phyloP scores from a whole-genome alignment of 2,113 vertebrate genomes.

The Trematomus loennbergii region DNA sequence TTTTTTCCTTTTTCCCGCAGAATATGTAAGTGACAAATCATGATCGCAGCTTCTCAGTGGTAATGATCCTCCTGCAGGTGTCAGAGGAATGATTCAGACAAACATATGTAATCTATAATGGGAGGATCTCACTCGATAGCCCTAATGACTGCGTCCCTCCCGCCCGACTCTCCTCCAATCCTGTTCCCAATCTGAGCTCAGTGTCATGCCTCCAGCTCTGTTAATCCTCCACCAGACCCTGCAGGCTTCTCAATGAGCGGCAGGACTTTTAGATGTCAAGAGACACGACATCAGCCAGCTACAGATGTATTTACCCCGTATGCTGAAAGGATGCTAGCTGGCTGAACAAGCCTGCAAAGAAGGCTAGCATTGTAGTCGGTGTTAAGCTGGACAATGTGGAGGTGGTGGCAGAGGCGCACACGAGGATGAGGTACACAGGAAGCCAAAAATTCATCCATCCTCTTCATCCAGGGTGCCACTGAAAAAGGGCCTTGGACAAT shows the following conservation, averaged over 20 bases:
- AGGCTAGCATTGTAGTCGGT: no score
- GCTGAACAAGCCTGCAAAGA: no score
- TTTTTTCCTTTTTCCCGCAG: no score
- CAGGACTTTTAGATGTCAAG: conserved; percentile 23
- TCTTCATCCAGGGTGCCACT: no score
- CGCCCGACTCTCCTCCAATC: conserved; percentile 1
- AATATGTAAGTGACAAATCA: conserved; percentile 16
- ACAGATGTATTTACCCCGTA: no score
- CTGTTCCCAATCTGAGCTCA: conserved; percentile 27
- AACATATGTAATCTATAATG: conserved; percentile 44
- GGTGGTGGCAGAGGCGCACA: no score
- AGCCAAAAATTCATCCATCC: no score
- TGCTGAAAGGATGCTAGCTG: no score
- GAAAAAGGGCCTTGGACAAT: no score
- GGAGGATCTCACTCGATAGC: conserved; percentile 38
- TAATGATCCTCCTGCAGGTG: conserved; percentile 36
- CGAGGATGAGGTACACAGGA: no score
- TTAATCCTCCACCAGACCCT: conserved; percentile 23
- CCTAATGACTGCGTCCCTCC: conserved; percentile 4
- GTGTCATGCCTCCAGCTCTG: conserved; percentile 5
- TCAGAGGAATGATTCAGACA: conserved; percentile 46
- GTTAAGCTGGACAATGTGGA: no score
- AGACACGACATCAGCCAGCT: conserved; percentile 19
- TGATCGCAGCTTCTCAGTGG: conserved; percentile 33
- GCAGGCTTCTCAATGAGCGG: conserved; percentile 14